Evolutionary conservation across 2,888 invertebrate species (phyloP).

Genomic region (Apodemia mormo): DNA sequence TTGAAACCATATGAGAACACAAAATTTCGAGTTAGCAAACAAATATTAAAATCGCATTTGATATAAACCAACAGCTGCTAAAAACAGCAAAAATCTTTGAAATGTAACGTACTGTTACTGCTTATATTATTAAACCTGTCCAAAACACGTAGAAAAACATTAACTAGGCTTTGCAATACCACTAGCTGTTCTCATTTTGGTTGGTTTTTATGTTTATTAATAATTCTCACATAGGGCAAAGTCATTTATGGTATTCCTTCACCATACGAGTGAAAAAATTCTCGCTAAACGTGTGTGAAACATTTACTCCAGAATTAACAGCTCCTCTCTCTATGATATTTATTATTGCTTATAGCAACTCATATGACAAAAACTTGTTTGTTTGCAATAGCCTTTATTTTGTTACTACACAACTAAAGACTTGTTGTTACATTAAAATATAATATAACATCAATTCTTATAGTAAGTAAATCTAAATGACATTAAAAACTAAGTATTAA

Average conservation of each 20-base stretch:
- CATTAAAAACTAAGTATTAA: conserved; percentile 21
- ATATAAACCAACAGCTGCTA: conserved; percentile 9
- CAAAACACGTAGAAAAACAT: background rate
- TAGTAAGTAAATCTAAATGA: conserved; percentile 20
- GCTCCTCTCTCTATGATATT: too few species aligned
- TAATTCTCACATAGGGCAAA: background rate
- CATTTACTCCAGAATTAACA: too few species aligned
- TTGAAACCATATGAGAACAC: background rate
- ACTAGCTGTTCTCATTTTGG: background rate
- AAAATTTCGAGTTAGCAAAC: conserved; percentile 8
- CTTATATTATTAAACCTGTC: conserved; percentile 15
- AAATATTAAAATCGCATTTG: conserved; percentile 12
- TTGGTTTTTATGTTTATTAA: background rate
- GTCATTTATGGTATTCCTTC: too few species aligned
- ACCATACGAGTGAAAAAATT: too few species aligned
- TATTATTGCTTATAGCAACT: too few species aligned
- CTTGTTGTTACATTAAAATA: conserved; percentile 41
- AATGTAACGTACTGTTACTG: conserved; percentile 18
- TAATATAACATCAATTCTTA: conserved; percentile 36
- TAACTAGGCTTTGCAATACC: conserved; percentile 21
- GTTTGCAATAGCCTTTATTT: too few species aligned
- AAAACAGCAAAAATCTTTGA: conserved; percentile 23
- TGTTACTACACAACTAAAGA: conserved; percentile 38
- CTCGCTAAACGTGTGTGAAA: too few species aligned
- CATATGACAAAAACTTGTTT: too few species aligned